Percentiles rank a stretch among this genome's conserved stretches.
These are phyloP conservation scores for Luperina nickerlii DNA, from an alignment of 2,888 invertebrate genomes.

Conservation along the genomic window DNA sequence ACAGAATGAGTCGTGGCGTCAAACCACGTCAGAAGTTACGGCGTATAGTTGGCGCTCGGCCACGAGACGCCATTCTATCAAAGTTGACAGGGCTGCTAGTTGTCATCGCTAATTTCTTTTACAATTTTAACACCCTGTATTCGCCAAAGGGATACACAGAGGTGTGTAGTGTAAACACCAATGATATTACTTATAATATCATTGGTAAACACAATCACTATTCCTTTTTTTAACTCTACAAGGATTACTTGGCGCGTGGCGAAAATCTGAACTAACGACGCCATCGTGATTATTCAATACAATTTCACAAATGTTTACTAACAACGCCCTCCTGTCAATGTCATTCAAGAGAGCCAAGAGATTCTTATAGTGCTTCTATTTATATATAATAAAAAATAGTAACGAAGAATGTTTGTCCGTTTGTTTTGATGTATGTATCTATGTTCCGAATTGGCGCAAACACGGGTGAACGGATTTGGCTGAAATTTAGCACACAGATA, in stretches of 20 bases:
- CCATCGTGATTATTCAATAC: neutral
- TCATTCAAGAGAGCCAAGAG: neutral
- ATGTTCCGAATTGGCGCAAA: neutral
- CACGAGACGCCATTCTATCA: constrained; percentile 80
- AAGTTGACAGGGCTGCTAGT: constrained; percentile 59
- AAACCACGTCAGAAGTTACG: constrained; percentile 83
- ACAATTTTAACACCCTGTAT: neutral
- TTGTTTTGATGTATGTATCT: too few species aligned
- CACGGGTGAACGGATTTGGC: neutral
- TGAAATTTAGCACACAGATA: neutral
- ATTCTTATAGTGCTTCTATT: neutral
- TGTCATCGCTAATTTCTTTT: constrained; percentile 49
- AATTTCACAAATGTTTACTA: neutral
- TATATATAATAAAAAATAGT: too few species aligned
- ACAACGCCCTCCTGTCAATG: neutral
- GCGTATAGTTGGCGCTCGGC: constrained; percentile 86
- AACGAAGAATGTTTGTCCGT: too few species aligned
- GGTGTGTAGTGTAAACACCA: neutral
- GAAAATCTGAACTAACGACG: neutral
- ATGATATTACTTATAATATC: too few species aligned
- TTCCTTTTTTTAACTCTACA: neutral
- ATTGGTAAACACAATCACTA: too few species aligned
- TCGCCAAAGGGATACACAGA: neutral
- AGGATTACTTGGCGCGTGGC: neutral
- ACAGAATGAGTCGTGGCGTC: constrained; percentile 79